Conservation (phyloP, 2,797 vertebrate genomes). For the Brachyalestes nurse region DNA sequence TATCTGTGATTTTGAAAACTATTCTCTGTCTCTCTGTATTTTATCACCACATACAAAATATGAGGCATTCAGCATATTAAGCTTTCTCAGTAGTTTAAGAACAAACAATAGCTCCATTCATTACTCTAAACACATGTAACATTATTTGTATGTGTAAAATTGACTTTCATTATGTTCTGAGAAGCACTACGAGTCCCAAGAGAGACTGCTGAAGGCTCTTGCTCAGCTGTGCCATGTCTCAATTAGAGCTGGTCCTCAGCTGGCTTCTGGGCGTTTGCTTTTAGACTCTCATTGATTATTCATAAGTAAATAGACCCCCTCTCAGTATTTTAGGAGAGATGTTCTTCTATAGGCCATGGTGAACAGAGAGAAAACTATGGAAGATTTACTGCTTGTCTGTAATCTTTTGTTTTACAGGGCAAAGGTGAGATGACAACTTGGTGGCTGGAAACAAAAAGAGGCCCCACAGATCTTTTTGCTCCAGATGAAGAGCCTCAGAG, state of each 20-base stretch:
- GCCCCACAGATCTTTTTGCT: constrained; percentile 58
- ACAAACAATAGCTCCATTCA: too few species aligned
- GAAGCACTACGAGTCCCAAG: neutral
- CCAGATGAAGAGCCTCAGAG: constrained; percentile 53
- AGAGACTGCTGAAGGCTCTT: constrained; percentile 20
- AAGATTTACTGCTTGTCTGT: constrained; percentile 31
- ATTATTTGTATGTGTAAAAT: too few species aligned
- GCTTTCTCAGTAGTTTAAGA: too few species aligned
- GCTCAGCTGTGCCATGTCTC: constrained; percentile 38
- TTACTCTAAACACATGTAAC: too few species aligned
- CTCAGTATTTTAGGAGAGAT: constrained; percentile 15
- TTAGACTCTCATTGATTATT: constrained; percentile 70
- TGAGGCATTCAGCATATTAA: too few species aligned
- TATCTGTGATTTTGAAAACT: too few species aligned
- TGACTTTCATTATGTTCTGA: too few species aligned
- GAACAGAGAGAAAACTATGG: neutral
- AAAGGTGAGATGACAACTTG: constrained; percentile 83
- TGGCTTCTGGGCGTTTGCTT: constrained; percentile 62
- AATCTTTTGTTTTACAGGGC: constrained; percentile 67
- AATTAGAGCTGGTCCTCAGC: constrained; percentile 63
- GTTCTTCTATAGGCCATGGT: neutral
- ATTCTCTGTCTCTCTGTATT: too few species aligned
- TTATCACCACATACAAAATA: too few species aligned
- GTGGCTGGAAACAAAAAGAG: constrained; percentile 78
- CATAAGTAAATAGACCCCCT: constrained; percentile 58